phyloP scores from a whole-genome alignment of 2,113 vertebrate genomes.

The Atlantisia rogersi region DNA sequence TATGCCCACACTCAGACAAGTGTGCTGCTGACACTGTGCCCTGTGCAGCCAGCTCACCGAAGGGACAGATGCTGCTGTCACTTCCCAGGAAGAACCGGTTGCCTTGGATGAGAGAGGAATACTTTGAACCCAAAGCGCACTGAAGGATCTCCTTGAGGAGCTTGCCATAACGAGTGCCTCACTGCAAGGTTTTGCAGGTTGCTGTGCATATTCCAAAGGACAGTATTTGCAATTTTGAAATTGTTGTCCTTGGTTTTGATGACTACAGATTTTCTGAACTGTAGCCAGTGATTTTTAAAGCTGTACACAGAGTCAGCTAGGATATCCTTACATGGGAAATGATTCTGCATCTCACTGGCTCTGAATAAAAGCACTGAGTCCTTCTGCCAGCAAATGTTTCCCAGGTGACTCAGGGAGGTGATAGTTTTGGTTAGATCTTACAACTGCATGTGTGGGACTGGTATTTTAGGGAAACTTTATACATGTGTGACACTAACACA shows the following conservation, averaged over 20 bases:
- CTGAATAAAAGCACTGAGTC: background rate
- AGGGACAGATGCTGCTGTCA: fast-evolving
- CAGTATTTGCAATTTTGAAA: background rate
- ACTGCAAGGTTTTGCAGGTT: background rate
- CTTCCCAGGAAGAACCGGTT: background rate
- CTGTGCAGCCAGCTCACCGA: background rate
- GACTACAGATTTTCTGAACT: background rate
- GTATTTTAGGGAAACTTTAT: too few species aligned
- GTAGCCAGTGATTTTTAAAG: background rate
- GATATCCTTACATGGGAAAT: background rate
- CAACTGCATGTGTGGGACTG: too few species aligned
- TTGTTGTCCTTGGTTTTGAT: background rate
- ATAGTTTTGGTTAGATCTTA: too few species aligned
- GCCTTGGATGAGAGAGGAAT: background rate
- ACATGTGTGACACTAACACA: too few species aligned
- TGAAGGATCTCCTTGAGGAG: background rate
- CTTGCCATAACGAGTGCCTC: background rate
- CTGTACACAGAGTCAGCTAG: background rate
- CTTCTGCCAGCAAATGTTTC: background rate
- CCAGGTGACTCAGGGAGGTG: background rate
- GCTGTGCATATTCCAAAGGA: background rate
- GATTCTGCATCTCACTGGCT: background rate
- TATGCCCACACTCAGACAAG: too few species aligned
- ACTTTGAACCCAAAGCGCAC: background rate
- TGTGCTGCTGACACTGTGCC: too few species aligned